Percentiles rank a stretch among this genome's conserved stretches.
These are phyloP conservation scores for Homarus gammarus DNA, from an alignment of 2,888 invertebrate species.

Conservation along the genomic window DNA sequence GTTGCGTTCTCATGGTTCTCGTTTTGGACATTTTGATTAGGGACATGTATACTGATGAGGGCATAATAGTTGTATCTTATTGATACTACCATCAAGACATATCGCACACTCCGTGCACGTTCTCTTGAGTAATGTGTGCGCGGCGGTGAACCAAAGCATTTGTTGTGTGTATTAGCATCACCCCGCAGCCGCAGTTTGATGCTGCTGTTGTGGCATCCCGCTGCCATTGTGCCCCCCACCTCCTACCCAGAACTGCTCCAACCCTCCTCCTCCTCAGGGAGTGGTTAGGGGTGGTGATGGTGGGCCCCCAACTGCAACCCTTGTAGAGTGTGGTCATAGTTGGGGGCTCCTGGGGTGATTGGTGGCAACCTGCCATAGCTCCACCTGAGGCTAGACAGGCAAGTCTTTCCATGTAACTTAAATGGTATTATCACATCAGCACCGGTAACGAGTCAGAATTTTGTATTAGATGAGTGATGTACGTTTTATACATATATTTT, in stretches of 20 bases:
- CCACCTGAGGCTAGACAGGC: slow-evolving; percentile 48
- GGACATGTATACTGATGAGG: slow-evolving; percentile 54
- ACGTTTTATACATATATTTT: slow-evolving; percentile 68
- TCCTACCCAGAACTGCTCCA: slow-evolving; percentile 15
- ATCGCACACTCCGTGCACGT: slow-evolving; percentile 50
- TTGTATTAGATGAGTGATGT: slow-evolving; percentile 62
- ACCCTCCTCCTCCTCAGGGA: background rate
- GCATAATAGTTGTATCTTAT: slow-evolving; percentile 65
- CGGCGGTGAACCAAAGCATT: slow-evolving; percentile 66
- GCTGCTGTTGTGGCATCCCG: slow-evolving; percentile 40
- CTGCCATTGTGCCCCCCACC: slow-evolving; percentile 29
- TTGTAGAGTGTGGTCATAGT: background rate
- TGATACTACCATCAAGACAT: slow-evolving; percentile 63
- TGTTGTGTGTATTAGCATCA: slow-evolving; percentile 64
- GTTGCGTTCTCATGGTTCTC: slow-evolving; percentile 41
- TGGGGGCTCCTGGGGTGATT: slow-evolving; percentile 35
- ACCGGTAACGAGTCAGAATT: slow-evolving; percentile 66
- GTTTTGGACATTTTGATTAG: slow-evolving; percentile 39
- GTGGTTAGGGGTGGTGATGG: slow-evolving; percentile 6
- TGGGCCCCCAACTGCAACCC: slow-evolving; percentile 24
- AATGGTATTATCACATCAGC: slow-evolving; percentile 66
- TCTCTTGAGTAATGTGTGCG: slow-evolving; percentile 24
- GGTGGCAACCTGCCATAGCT: slow-evolving; percentile 50
- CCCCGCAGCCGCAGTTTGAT: slow-evolving; percentile 38
- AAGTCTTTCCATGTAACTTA: slow-evolving; percentile 68